Conservation (phyloP, 2,113 vertebrate genomes). For the Scopus umbretta region DNA sequence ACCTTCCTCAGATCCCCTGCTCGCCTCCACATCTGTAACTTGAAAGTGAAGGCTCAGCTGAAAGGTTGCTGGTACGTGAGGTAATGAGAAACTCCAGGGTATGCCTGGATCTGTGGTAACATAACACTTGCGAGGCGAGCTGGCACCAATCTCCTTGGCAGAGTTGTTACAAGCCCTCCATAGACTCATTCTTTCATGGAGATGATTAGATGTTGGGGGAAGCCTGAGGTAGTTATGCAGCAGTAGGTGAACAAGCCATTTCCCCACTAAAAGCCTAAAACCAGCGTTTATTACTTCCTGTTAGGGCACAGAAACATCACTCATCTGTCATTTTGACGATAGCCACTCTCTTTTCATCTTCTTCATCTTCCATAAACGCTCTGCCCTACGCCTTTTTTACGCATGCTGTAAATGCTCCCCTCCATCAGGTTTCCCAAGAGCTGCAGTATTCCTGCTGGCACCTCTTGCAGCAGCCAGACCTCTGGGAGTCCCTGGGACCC, state of each 20-base stretch:
- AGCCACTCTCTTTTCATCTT: not conserved
- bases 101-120: not conserved
- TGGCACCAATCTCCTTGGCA: not conserved
- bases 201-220: not conserved
- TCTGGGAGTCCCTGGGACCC: not conserved
- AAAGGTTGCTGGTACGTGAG: not conserved
- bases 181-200: not conserved
- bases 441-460: not conserved
- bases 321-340: not conserved
- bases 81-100: not conserved
- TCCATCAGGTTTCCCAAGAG: not conserved
- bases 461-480: not conserved
- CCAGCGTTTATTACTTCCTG: not conserved
- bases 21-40: not conserved
- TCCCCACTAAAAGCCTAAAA: not conserved
- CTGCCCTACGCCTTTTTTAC: not conserved
- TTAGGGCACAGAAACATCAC: not conserved
- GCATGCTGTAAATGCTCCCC: not conserved
- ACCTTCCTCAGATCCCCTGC: not conserved
- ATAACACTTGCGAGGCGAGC: not conserved
- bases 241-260: not conserved
- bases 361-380: not conserved
- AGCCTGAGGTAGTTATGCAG: not conserved
- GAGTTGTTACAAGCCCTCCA: not conserved
- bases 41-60: not conserved